phyloP scores from a whole-genome alignment of 2,113 vertebrate genomes.

The Pachycephala philippinensis region DNA sequence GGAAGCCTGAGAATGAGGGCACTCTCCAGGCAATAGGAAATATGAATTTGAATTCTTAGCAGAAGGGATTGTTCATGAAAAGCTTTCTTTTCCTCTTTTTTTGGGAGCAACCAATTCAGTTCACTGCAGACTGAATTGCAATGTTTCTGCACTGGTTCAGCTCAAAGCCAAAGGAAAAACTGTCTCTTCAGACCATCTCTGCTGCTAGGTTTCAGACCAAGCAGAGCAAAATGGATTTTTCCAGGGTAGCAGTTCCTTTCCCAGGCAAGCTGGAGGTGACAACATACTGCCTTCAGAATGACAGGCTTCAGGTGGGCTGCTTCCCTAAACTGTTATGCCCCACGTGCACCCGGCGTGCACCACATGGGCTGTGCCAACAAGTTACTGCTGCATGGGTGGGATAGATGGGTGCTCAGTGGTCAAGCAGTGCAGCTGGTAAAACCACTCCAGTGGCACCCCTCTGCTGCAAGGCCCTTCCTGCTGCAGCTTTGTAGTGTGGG shows the following conservation, averaged over 20 bases:
- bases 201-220: not conserved
- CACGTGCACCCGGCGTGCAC: rapidly evolving
- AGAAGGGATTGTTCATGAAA: not conserved
- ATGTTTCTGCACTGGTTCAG: not conserved
- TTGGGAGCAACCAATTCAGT: not conserved
- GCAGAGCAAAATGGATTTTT: not conserved
- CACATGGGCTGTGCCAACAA: not conserved
- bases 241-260: not conserved
- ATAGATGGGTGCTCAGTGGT: not conserved
- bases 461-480: not conserved
- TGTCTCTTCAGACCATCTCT: not conserved
- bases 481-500: not conserved
- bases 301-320: not conserved
- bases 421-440: not conserved
- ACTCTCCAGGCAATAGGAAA: not conserved
- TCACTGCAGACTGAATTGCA: not conserved
- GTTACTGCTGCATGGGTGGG: not conserved
- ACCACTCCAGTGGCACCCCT: not conserved
- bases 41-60: not conserved
- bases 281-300: not conserved
- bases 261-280: not conserved
- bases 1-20: not conserved
- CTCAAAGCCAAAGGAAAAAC: not conserved
- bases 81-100: not conserved
- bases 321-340: not conserved